phyloP scores from a whole-genome alignment of 2,113 vertebrate species.

The Dissostichus mawsoni region DNA sequence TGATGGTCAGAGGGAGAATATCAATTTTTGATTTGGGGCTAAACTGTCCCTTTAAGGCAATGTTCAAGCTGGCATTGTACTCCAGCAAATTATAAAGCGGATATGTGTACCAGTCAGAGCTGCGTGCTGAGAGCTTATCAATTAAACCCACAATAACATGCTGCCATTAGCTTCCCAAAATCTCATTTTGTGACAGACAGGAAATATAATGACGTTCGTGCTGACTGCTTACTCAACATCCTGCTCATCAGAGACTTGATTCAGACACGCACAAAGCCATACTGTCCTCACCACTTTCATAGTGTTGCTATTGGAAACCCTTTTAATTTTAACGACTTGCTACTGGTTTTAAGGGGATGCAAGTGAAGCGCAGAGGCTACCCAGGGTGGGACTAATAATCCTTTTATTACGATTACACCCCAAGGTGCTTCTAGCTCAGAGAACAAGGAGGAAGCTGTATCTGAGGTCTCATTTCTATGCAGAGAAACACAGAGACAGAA shows the following conservation, averaged over 20 bases:
- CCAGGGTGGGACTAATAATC: slow-evolving; percentile 59
- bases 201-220: slow-evolving; percentile 50
- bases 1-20: too few relatives aligned
- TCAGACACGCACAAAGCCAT: slow-evolving; percentile 15
- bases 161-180: slow-evolving; percentile 24
- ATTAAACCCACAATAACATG: slow-evolving; percentile 22
- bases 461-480: slow-evolving; percentile 40
- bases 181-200: slow-evolving; percentile 46
- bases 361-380: slow-evolving; percentile 38
- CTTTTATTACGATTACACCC: slow-evolving; percentile 67
- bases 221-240: slow-evolving; percentile 20
- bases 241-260: slow-evolving; percentile 26
- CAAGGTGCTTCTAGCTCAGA: slow-evolving; percentile 41
- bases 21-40: too few relatives aligned
- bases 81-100: too few relatives aligned
- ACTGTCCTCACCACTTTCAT: slow-evolving; percentile 18
- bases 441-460: slow-evolving; percentile 43
- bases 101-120: background rate
- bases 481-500: slow-evolving; percentile 1
- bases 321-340: slow-evolving; percentile 58
- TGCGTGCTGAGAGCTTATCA: slow-evolving; percentile 12
- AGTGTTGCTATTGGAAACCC: slow-evolving; percentile 71
- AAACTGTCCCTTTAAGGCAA: too few relatives aligned
- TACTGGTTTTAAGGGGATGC: slow-evolving; percentile 53
- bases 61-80: background rate